Evolutionary conservation across 64 coral and sea anemone genomes (phyloP), one percentile per base, ranked within the genome.

Genomic region (Montipora cactus): DNA sequence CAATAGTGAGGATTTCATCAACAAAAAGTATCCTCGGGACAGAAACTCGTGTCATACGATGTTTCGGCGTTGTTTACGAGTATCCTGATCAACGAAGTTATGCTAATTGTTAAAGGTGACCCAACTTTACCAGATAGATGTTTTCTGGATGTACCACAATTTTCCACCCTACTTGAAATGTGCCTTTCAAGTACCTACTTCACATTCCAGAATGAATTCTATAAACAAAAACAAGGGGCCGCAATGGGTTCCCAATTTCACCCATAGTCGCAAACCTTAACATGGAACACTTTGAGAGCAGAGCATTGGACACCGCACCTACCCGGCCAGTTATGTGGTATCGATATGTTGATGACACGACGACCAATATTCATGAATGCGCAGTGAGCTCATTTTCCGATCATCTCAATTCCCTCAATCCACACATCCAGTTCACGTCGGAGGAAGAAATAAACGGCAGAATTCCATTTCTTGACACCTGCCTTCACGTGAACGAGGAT

Each of bases 251-350:
- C 80, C 80, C 61, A 15, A 67, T 62, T 51, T 80, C 78, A 10
- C 78, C 53, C 18, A 28, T 90, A 25, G 75, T 79, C 11, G 88
- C 88, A 9, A 90, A 90, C 47, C 75, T 90, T 8, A 69, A 79
- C 21, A 90, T 90, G 88, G 88, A 90, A 79, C 88, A 79, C 7
- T 90, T 90, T 78, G 88, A 79, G 75, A 90, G 58, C n/a, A 64
- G 51, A 67, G 75, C 88, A 7, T 45, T 90, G 58, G 11, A 44
- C 50, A 90, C 73, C 55, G 72, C 75, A 50, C 75, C 88, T 47
- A 76, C 52, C 20, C 88, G 49, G 12, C 88, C 88, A 79, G 49
- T 23, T 75, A 88, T 88, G 68, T 88, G 85, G 55, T 88, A 75
- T 50, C 69, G 69, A 11, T 88, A 76, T 57, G 85, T 88, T 28